Evolutionary conservation across 1,140 invertebrate species (phyloP).

Genomic region (Armadillidium nasatum): DNA sequence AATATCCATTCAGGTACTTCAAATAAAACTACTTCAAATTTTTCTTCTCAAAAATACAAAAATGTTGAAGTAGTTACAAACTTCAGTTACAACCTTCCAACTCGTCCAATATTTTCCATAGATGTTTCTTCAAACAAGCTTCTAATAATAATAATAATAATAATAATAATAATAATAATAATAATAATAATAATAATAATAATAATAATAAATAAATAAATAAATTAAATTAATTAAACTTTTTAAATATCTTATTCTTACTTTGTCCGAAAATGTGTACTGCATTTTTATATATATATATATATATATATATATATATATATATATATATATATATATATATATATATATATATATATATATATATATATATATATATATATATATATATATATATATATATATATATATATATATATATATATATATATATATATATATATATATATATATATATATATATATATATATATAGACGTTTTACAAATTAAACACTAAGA

Average conservation of each 20-base stretch:
- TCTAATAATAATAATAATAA: neutral
- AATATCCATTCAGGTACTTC: too few species aligned
- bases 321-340: slow-evolving; percentile 14
- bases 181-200: slow-evolving; percentile 4
- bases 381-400: neutral
- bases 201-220: slow-evolving; percentile 5
- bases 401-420: slow-evolving; percentile 1
- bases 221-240: too few species aligned
- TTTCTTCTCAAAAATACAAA: too few species aligned
- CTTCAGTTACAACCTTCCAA: too few species aligned
- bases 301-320: slow-evolving; percentile 3
- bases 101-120: too few species aligned
- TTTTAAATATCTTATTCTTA: too few species aligned
- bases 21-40: too few species aligned
- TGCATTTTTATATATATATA: slow-evolving; percentile 13
- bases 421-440: slow-evolving; percentile 12
- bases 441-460: slow-evolving; percentile 18
- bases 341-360: slow-evolving; percentile 2
- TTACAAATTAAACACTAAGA: too few species aligned
- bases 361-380: neutral
- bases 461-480: neutral
- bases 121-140: too few species aligned
- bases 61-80: too few species aligned
- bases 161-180: slow-evolving; percentile 1
- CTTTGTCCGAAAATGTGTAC: too few species aligned